These are phyloP conservation scores for Drosophila varians DNA, from an alignment of 1,140 invertebrate species.

Conservation along the genomic window DNA sequence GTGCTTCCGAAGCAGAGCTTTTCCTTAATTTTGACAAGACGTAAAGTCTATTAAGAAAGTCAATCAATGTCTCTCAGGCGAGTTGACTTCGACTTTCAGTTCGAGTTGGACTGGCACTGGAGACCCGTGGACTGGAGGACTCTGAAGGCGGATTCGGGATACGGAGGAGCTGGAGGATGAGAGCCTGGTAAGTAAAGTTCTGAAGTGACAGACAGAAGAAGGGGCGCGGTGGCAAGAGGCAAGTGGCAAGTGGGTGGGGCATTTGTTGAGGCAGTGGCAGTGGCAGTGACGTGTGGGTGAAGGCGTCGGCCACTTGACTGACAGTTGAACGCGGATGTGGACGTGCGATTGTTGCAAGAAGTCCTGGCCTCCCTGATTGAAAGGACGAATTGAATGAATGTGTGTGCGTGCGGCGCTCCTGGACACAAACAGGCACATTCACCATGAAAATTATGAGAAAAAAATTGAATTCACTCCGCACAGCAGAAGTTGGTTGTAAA, in stretches of 20 bases:
- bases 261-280: conserved; percentile 9
- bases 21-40: conserved; percentile 82
- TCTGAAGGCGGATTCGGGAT: conserved; percentile 8
- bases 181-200: conserved; percentile 61
- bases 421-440: conserved; percentile 1
- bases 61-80: conserved; percentile 80
- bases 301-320: conserved; percentile 70
- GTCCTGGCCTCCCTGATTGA: conserved; percentile 65
- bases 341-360: conserved; percentile 54
- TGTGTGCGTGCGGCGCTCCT: conserved; percentile 48
- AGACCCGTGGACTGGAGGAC: conserved; percentile 18
- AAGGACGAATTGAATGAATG: conserved; percentile 76
- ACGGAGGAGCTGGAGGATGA: conserved; percentile 30
- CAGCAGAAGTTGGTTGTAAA: conserved; percentile 55
- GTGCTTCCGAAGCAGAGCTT: conserved; percentile 39
- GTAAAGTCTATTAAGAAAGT: conserved; percentile 83
- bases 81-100: conserved; percentile 68
- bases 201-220: conserved; percentile 64
- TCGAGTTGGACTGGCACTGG: conserved; percentile 39
- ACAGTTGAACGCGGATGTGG: conserved; percentile 72
- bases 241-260: conserved; percentile 3
- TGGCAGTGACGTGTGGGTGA: conserved; percentile 61
- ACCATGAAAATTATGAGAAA: conserved; percentile 68
- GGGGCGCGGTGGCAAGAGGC: neutral
- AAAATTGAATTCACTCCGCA: conserved; percentile 55